Evolutionary conservation across 2,797 vertebrate genomes (phyloP).

Genomic region (Arnoldichthys spilopterus): DNA sequence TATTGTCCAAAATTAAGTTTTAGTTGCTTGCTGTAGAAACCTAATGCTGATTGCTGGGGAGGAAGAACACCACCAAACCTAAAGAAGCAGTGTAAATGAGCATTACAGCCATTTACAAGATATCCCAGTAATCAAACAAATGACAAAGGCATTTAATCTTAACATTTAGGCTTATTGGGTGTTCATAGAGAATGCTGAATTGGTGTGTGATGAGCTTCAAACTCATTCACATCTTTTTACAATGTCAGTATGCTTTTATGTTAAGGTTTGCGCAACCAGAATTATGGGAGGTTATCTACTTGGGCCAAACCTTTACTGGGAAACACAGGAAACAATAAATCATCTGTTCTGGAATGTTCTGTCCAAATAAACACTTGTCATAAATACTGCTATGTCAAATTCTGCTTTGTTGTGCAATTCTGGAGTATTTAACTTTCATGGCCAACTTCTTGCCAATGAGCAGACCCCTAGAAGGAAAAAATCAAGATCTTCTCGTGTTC

Average conservation of each 20-base stretch:
- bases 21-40: neutral
- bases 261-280: constrained; percentile 1
- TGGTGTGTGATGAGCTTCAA: neutral
- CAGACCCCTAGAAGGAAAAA: neutral
- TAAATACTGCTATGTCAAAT: neutral
- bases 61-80: neutral
- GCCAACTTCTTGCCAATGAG: neutral
- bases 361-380: neutral
- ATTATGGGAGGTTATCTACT: neutral
- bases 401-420: neutral
- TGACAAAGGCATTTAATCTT: neutral
- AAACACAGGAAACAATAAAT: neutral
- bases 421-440: neutral
- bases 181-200: neutral
- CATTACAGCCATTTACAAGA: neutral
- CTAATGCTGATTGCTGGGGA: neutral
- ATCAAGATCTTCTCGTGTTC: neutral
- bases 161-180: neutral
- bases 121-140: too few species aligned
- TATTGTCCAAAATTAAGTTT: neutral
- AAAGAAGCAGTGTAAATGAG: neutral
- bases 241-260: neutral
- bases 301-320: neutral
- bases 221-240: too few species aligned
- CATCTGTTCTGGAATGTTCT: neutral